A percentile compares a stretch with the other conserved stretches of the same genome.
phyloP scores from a whole-genome alignment of 2,888 invertebrate genomes.

The Sinhomidia bicolor region DNA sequence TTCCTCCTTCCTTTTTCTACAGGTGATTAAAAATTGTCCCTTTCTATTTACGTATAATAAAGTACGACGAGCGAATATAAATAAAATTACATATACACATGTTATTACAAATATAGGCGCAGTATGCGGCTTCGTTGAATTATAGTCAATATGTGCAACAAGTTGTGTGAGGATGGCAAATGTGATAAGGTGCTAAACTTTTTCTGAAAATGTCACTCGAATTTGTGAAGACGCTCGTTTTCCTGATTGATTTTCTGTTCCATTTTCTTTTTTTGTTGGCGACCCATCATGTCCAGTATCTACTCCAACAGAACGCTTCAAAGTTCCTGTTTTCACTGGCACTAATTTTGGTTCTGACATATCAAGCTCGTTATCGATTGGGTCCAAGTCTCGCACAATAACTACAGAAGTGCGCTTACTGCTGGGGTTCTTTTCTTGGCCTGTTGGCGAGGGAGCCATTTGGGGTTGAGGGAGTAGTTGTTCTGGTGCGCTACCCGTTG shows the following conservation, averaged over 20 bases:
- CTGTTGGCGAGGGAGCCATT: constrained; percentile 28
- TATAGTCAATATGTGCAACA: too few species aligned
- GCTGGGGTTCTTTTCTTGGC: not conserved
- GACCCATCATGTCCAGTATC: constrained; percentile 71
- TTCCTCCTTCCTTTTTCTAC: too few species aligned
- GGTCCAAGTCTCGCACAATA: constrained; percentile 78
- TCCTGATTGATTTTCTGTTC: not conserved
- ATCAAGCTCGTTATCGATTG: constrained; percentile 74
- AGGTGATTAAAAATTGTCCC: too few species aligned
- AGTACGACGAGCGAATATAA: too few species aligned
- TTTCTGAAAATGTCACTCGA: constrained; percentile 49
- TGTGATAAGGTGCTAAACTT: not conserved
- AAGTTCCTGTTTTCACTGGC: constrained; percentile 77
- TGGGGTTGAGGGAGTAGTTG: not conserved
- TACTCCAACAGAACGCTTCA: constrained; percentile 78
- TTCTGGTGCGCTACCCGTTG: not conserved
- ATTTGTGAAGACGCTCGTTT: constrained; percentile 54
- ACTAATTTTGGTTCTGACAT: constrained; percentile 72
- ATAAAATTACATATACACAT: too few species aligned
- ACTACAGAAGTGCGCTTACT: constrained; percentile 71
- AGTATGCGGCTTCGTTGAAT: too few species aligned
- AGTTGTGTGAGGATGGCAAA: too few species aligned
- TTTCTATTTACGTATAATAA: too few species aligned
- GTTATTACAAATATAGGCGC: too few species aligned
- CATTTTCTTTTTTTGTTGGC: constrained; percentile 47